A percentile compares a stretch with the other conserved stretches of the same genome.
These are phyloP conservation scores for Hapalemur alaotrensis DNA, from an alignment of 2,797 vertebrate species.

Conservation along the genomic window DNA sequence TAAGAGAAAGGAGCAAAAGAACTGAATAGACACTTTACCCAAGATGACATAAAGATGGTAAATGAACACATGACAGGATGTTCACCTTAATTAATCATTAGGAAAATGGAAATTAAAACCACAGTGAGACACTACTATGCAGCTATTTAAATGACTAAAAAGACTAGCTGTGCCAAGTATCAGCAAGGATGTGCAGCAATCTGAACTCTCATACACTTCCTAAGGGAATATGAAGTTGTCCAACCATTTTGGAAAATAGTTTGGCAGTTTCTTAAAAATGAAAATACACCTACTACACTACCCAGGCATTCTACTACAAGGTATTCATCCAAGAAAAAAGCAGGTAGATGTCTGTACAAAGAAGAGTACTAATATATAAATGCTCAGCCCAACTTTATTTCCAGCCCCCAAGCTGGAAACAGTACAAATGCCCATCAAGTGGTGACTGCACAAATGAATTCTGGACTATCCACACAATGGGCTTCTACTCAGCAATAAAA, in stretches of 20 bases:
- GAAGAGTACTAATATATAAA: too few relatives aligned
- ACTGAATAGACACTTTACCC: background rate
- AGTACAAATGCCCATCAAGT: accelerated
- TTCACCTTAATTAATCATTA: background rate
- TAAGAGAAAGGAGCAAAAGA: background rate
- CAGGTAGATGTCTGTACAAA: background rate
- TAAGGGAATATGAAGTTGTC: background rate
- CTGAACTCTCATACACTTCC: background rate
- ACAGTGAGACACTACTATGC: background rate
- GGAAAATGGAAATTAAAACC: background rate
- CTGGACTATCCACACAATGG: too few relatives aligned
- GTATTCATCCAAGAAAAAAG: background rate
- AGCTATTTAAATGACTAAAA: background rate
- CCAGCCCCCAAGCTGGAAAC: background rate
- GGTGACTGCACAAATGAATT: accelerated
- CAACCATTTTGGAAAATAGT: background rate
- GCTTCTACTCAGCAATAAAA: background rate
- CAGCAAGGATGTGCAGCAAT: background rate
- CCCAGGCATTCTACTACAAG: background rate
- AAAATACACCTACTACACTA: background rate
- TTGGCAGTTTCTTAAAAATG: background rate
- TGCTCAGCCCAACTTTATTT: background rate
- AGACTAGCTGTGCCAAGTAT: background rate
- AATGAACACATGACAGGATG: background rate
- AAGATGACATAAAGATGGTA: background rate